Base-by-base conservation (phyloP, 2,797 vertebrate genomes). In the Tapirus indicus region DNA sequence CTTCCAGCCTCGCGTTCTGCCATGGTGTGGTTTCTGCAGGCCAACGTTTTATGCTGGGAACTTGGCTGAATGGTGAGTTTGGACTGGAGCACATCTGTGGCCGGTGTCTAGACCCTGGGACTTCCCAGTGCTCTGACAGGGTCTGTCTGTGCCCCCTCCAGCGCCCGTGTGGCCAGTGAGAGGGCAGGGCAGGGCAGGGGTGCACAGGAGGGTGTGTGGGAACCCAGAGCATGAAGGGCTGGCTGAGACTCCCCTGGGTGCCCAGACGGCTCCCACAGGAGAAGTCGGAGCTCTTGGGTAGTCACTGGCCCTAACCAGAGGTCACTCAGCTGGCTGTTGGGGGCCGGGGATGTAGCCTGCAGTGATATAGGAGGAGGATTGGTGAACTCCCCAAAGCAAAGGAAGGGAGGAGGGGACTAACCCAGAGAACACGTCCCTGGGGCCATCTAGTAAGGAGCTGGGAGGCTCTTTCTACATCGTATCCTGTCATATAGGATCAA, bases 21-120 rank as follows among this genome's bases (percentile, higher is more conserved):
- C 16, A 41, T 18, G 9, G 8, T 60, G 27, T 3, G 18, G 6
- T 6, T 60, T 62, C 4, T 44, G 41, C 0, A 1, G 14, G 16
- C 13, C 44, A 60, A 25, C 14, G 35, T 58, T 56, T 41, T 60
- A 60, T 23, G 54, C 11, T 44, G 91, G 58, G 47, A 32, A 14
- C 62, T 68, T 82, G 71, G 49, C 6, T 12, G 54, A n/a, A 18
- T 5, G 27, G 32, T 32, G 44, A 78, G 68, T 44, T 75, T 64
- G 52, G 38, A 66, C 78, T 27, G 44, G 11, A 84, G 44, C 14
- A 0, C 13, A 13, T 38, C 78, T 72, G 49, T 52, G 49, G 23
- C 17, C 1, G 8, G 17, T 5, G 12, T 69, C 41, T 77, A n/a
- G 23, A 82, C 44, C 52, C 20, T 27, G 14, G 41, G 17, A 74